Conservation (phyloP, 2,113 vertebrate species). For the Myodes glareolus region DNA sequence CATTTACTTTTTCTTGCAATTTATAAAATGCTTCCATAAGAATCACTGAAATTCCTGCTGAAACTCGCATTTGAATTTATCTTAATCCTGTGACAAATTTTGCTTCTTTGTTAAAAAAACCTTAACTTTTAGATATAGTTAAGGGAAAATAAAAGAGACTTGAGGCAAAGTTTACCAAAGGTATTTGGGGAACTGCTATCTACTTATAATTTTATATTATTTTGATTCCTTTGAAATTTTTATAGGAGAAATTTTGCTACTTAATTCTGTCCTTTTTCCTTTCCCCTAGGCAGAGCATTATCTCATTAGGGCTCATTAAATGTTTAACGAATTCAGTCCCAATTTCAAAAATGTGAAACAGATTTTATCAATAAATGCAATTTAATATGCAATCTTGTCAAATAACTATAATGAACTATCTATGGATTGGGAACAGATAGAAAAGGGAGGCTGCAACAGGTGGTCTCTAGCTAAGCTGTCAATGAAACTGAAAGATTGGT, state of each 20-base stretch:
- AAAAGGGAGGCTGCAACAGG: background rate
- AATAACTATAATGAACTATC: background rate
- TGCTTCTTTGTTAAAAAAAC: background rate
- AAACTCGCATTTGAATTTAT: background rate
- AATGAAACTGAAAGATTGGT: background rate
- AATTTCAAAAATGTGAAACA: slow-evolving; percentile 47
- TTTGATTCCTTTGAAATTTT: slow-evolving; percentile 50
- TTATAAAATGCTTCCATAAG: slow-evolving; percentile 35
- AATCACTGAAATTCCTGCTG: background rate
- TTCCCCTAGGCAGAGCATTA: background rate
- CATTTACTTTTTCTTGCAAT: background rate
- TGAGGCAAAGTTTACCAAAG: slow-evolving; percentile 24
- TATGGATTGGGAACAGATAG: background rate
- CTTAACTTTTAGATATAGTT: background rate
- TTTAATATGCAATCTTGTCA: background rate
- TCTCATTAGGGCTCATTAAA: slow-evolving; percentile 1
- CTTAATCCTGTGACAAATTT: background rate
- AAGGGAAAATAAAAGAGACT: background rate
- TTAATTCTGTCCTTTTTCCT: slow-evolving; percentile 14
- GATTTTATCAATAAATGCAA: background rate
- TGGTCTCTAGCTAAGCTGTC: background rate
- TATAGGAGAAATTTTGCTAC: slow-evolving; percentile 29
- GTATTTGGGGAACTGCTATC: background rate
- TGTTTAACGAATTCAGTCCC: slow-evolving; percentile 32
- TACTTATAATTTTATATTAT: background rate